Conservation (phyloP, 2,797 vertebrate species). For the Acanthornis magna region DNA sequence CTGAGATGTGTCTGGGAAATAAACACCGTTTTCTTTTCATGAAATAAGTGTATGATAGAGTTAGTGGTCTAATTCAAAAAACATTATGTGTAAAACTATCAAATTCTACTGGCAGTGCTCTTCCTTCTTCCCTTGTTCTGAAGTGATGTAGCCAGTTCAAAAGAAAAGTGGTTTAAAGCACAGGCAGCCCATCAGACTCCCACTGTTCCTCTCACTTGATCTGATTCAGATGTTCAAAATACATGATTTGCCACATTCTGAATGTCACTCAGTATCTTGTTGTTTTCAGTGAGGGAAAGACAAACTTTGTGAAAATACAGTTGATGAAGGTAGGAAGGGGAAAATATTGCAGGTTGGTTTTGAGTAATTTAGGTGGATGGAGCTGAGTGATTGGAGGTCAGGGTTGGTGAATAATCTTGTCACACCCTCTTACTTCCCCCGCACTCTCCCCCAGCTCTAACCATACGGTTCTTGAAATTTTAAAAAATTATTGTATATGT, state of each 20-base stretch:
- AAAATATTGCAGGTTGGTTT: not conserved
- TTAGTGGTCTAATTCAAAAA: not conserved
- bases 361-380: not conserved
- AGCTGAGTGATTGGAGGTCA: not conserved
- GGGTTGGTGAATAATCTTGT: not conserved
- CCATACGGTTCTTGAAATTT: not conserved
- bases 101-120: not conserved
- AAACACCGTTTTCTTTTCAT: not conserved
- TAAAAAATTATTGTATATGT: accelerated
- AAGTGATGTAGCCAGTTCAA: not conserved
- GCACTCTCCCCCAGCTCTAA: accelerated
- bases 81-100: not conserved
- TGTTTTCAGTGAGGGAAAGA: not conserved
- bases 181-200: not conserved
- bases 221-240: not conserved
- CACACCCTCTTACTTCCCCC: not conserved
- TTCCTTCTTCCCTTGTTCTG: not conserved
- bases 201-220: not conserved
- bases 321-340: not conserved
- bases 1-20: not conserved
- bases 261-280: not conserved
- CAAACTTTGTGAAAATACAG: not conserved
- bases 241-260: not conserved
- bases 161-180: not conserved
- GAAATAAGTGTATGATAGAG: not conserved